Evolutionary conservation across 30 jellyfish, hydroid and myxozoan genomes (phyloP), one percentile per base, ranked within the genome.

Genomic region (Mastigias papua): DNA sequence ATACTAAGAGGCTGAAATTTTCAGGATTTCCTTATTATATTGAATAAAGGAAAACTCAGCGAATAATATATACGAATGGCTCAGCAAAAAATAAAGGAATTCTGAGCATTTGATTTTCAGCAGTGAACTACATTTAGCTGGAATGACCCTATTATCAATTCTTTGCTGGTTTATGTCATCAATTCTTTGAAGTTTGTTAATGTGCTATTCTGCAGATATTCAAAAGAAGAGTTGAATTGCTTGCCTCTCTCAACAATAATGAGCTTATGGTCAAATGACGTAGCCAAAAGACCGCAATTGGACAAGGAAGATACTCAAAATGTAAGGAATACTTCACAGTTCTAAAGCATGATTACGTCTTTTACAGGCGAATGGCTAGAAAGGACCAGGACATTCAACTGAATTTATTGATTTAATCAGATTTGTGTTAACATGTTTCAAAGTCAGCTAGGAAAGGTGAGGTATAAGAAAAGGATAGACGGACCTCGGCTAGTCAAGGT

Each of bases 221-320:
- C 98, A 5, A 67, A 86, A 17, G 96, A 88, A 23, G 98, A 93
- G 62, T 75, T 93, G 48, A 69, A 81, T 30, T 22, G 90, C 26
- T 77, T 93, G 5, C 98, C 98, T 8, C 71, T 93, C 34, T 54
- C 91, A 34, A 61, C 97, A 0, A 78, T 93, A 71, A 51, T 69
- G 34, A 19, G 50, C 2, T 76, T 33, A 19, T 70, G 92, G 89
- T 54, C 92, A 22, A 50, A 34, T 35, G 73, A 88, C 42, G 33
- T 33, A 19, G 9, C 16, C 85, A 64, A 34, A 34, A 30, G 25
- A 2, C 2, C 62, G 81, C 79, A 22, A 26, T 9, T 33, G 31
- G 78, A 82, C 15, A 67, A 68, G 51, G 90, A 75, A 13, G 71
- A 62, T 8, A 65, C 37, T 4, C 88, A 34, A 35, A 77, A 51